Evolutionary conservation across 2,888 invertebrate genomes (phyloP).

Genomic region (Seira ritae): DNA sequence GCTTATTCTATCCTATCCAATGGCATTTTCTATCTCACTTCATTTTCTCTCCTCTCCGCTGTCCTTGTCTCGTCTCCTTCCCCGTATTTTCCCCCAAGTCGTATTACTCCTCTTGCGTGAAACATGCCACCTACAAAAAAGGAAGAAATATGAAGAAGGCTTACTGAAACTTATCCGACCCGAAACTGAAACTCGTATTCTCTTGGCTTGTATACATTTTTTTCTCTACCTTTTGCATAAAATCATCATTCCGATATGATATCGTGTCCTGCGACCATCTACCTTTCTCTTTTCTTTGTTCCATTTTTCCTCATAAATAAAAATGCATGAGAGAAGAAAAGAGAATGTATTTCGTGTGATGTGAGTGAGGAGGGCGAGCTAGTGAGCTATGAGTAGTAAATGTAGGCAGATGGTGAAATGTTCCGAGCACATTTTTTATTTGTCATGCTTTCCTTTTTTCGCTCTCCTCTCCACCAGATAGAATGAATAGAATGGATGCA

Average conservation of each 20-base stretch:
- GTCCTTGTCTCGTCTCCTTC: neutral
- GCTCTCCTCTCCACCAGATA: too few relatives aligned
- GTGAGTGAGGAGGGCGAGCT: neutral
- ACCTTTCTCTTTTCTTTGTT: neutral
- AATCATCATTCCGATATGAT: slow-evolving; percentile 4
- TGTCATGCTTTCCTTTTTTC: slow-evolving; percentile 11
- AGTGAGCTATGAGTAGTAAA: neutral
- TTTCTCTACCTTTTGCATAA: slow-evolving; percentile 2
- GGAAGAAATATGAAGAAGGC: neutral
- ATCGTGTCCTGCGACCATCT: slow-evolving; percentile 7
- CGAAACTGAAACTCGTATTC: neutral
- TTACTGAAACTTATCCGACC: neutral
- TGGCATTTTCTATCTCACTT: neutral
- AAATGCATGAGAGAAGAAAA: neutral
- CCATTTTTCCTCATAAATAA: slow-evolving; percentile 12
- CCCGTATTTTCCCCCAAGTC: too few relatives aligned
- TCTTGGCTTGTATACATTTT: neutral
- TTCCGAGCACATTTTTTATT: slow-evolving; percentile 11
- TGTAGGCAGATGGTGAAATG: slow-evolving; percentile 15
- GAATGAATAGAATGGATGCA: too few relatives aligned
- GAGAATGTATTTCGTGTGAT: neutral
- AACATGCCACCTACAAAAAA: too few relatives aligned
- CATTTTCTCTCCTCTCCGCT: neutral
- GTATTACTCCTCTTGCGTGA: too few relatives aligned
- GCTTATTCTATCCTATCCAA: too few relatives aligned